phyloP scores from a whole-genome alignment of 2,113 vertebrate species.

The Oryzias curvinotus region DNA sequence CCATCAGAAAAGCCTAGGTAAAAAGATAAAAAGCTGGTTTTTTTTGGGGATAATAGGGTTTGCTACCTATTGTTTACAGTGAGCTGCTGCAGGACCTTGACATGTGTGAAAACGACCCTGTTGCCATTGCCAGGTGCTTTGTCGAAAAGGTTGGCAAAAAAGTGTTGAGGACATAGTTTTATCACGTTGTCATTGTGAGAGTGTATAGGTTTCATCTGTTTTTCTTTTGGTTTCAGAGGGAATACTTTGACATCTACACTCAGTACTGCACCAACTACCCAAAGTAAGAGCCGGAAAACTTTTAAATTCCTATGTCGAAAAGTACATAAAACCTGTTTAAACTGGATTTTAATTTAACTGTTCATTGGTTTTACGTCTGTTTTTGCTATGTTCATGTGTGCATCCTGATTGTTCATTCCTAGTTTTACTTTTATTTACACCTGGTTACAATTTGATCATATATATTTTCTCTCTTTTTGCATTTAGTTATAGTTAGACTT shows the following conservation, averaged over 20 bases:
- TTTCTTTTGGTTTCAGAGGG: conserved; percentile 74
- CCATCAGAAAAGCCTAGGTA: no score
- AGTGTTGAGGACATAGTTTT: conserved; percentile 26
- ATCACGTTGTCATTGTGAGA: background rate
- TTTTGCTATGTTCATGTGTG: no score
- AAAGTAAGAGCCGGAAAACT: conserved; percentile 79
- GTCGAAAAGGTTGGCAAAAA: conserved; percentile 83
- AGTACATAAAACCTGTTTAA: background rate
- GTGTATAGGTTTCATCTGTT: no score
- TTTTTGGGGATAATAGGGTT: background rate
- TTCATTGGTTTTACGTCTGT: no score
- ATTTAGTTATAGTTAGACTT: background rate
- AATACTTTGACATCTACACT: conserved; percentile 93
- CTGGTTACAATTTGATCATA: background rate
- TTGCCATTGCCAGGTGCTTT: conserved; percentile 89
- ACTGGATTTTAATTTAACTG: background rate
- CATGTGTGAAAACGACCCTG: conserved; percentile 85
- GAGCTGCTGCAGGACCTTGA: conserved; percentile 90
- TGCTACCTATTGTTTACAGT: conserved; percentile 62
- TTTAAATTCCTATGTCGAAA: background rate
- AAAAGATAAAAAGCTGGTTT: no score
- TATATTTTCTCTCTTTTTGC: background rate
- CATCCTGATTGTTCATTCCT: no score
- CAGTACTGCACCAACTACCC: conserved; percentile 98
- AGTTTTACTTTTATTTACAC: background rate